Percentiles rank a stretch among this genome's conserved stretches.
These are phyloP conservation scores for Tenthredo livida DNA, from an alignment of 2,888 invertebrate species.

Conservation along the genomic window DNA sequence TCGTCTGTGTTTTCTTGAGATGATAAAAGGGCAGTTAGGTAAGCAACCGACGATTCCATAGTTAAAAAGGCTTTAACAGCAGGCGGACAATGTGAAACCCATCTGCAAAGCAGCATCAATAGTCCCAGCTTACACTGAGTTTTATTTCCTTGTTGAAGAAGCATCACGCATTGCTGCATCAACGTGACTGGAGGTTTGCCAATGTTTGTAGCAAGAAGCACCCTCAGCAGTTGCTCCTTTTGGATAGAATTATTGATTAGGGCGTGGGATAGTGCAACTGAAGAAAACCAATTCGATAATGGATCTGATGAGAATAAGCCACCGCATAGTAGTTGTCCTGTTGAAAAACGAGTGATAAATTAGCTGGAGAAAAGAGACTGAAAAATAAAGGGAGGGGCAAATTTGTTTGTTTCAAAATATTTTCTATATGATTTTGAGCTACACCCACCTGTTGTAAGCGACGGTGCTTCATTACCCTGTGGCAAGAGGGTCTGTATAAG, in stretches of 20 bases:
- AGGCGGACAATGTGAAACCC: conserved; percentile 91
- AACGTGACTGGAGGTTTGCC: conserved; percentile 93
- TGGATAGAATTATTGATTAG: conserved; percentile 91
- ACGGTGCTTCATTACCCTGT: conserved; percentile 87
- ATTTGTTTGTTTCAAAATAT: neutral
- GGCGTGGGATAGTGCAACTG: conserved; percentile 94
- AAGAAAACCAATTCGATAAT: conserved; percentile 97
- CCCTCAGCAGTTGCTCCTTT: conserved; percentile 94
- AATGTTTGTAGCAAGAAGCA: conserved; percentile 91
- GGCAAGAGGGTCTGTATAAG: conserved; percentile 96
- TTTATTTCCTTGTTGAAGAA: conserved; percentile 91
- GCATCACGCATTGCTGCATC: conserved; percentile 91
- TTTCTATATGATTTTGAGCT: neutral
- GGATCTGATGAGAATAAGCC: conserved; percentile 94
- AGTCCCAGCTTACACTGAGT: conserved; percentile 93
- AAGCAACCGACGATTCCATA: conserved; percentile 90
- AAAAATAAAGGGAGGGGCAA: neutral
- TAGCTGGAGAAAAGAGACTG: neutral
- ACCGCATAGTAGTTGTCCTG: conserved; percentile 94
- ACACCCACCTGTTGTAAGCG: conserved; percentile 81
- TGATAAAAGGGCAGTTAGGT: conserved; percentile 84
- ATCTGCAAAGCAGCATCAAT: conserved; percentile 93
- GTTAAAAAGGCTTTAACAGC: conserved; percentile 92
- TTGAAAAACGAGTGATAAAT: conserved; percentile 58
- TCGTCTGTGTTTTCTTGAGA: conserved; percentile 92